Base-by-base conservation (phyloP, 2,888 invertebrate species). In the Drosophila seclusa region DNA sequence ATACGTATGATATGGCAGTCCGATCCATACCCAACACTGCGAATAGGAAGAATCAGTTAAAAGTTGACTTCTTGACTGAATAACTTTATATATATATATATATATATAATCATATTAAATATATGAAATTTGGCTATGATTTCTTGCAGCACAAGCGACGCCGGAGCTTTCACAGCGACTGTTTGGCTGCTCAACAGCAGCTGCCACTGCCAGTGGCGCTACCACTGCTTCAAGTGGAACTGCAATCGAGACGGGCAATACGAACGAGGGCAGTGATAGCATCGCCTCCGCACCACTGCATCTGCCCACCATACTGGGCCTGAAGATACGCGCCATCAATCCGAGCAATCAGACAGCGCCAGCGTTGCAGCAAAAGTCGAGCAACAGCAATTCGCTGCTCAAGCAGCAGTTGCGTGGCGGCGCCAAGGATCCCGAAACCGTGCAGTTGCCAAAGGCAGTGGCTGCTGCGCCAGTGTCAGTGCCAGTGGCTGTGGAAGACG, bases 101-200 rank as follows among this genome's bases (percentile, higher is more conserved):
- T 31, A 42, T 57, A 45, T 16, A 11, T 40, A n/a, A n/a, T 42
- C 16, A 27, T 40, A n/a, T 27, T 27, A n/a, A 57, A 21, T 27
- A 27, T 36, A 7, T 8, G 4, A 0, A 18, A 24, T 34, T 21
- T n/a, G 6, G 0, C 18, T 18, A 16, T 50, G n/a, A 13, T 38
- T 34, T 1, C 21, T 67, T 73, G 8, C 70, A 85, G 82, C 88
- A 80, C 63, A 76, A 79, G 89, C 90, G 32, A 90, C 92, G 16
- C 91, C 93, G 0, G 93, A 93, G 78, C 82, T 93, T 16, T 92
- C 92, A 16, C 93, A 93, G 78, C 84, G 93, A 40, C 89, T 93
- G 1, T 92, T 93, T 52, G 92, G 93, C 21, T 68, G 76, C 16
- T 45, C 76, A 2, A 73, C 67, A 24, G 65, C 73, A 38, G 59